Evolutionary conservation across 2,888 invertebrate species (phyloP).

Genomic region (Rhagonycha lutea): DNA sequence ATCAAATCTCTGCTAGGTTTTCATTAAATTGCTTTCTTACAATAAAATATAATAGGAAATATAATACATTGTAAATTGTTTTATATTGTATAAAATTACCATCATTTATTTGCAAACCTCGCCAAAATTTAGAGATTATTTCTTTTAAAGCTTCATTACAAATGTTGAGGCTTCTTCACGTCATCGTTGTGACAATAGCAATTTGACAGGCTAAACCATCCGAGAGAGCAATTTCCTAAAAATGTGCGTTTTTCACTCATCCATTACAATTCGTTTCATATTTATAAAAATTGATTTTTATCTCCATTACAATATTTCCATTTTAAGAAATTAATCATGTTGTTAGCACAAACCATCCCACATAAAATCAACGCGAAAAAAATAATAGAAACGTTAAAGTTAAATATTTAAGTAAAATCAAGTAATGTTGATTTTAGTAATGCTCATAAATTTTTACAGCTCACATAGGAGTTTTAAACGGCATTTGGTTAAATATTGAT

Average conservation of each 20-base stretch:
- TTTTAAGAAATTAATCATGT: not conserved
- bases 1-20: too few species aligned
- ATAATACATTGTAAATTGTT: too few species aligned
- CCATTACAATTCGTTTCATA: not conserved
- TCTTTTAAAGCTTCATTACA: not conserved
- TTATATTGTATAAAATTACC: too few species aligned
- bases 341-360: not conserved
- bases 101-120: not conserved
- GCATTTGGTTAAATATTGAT: slow-evolving; percentile 8
- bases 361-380: not conserved
- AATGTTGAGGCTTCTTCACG: not conserved
- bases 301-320: not conserved
- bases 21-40: too few species aligned
- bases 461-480: not conserved
- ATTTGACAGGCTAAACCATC: not conserved
- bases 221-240: not conserved
- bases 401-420: not conserved
- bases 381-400: not conserved
- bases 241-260: not conserved
- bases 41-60: too few species aligned
- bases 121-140: not conserved
- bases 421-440: not conserved
- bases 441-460: not conserved
- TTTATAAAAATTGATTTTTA: not conserved
- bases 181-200: not conserved